A percentile compares a stretch with the other conserved stretches of the same genome.
Evolutionary conservation across 2,797 vertebrate species (phyloP).

Genomic region (Epinephelus awoara): DNA sequence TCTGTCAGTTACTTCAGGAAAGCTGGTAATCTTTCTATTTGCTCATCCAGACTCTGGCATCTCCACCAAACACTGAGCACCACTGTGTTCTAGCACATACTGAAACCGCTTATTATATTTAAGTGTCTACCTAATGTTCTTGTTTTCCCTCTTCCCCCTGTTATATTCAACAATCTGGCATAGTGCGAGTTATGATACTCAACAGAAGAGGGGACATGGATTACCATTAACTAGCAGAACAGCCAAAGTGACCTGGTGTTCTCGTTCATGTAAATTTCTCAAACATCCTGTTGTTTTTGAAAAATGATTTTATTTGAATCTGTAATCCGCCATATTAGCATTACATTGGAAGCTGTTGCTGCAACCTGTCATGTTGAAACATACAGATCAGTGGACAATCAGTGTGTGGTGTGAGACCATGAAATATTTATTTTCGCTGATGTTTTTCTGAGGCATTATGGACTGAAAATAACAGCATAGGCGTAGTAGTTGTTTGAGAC

Average conservation of each 20-base stretch:
- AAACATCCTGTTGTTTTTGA: neutral
- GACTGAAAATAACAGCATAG: too few relatives aligned
- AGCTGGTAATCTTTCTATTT: slow-evolving; percentile 54
- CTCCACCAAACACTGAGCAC: slow-evolving; percentile 4
- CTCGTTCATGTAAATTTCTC: neutral
- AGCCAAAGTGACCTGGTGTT: neutral
- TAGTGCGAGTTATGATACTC: neutral
- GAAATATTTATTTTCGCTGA: neutral
- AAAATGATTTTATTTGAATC: neutral
- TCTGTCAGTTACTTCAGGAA: slow-evolving; percentile 45
- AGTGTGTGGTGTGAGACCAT: neutral
- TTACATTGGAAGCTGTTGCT: neutral
- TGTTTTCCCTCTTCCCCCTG: neutral
- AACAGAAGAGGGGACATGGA: neutral
- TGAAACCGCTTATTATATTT: slow-evolving; percentile 20
- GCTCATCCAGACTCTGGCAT: slow-evolving; percentile 32
- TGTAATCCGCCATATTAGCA: neutral
- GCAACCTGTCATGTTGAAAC: neutral
- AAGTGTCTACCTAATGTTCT: neutral
- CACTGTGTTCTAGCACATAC: slow-evolving; percentile 7
- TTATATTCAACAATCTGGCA: slow-evolving; percentile 4
- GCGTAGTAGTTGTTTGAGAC: too few relatives aligned
- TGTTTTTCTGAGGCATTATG: neutral
- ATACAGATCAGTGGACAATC: neutral
- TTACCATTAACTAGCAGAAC: neutral